Percentiles rank a stretch among this genome's conserved stretches.
These are phyloP conservation scores for Tubulanus polymorphus DNA, from an alignment of 2,888 invertebrate genomes.

Conservation along the genomic window DNA sequence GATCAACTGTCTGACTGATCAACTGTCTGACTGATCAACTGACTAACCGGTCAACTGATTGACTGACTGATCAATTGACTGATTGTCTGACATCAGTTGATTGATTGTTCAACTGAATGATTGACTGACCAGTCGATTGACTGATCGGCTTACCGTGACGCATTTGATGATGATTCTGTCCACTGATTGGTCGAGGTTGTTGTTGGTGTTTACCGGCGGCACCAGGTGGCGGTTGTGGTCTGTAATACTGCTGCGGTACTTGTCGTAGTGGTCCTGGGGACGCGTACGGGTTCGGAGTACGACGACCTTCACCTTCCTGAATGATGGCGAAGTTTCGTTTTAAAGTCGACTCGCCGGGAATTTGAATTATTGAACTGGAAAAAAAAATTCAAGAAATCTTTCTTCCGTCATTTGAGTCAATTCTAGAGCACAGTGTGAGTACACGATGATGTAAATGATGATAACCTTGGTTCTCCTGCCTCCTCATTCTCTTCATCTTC, in stretches of 20 bases:
- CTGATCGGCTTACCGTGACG: too few species aligned
- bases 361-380: constrained; percentile 76
- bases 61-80: too few species aligned
- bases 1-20: too few species aligned
- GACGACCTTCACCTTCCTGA: constrained; percentile 59
- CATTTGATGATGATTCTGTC: constrained; percentile 11
- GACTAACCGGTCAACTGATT: too few species aligned
- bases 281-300: constrained; percentile 23
- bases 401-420: not conserved
- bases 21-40: too few species aligned
- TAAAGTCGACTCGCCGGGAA: constrained; percentile 87
- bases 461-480: constrained; percentile 83
- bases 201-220: constrained; percentile 8
- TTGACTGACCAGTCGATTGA: too few species aligned
- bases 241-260: constrained; percentile 11
- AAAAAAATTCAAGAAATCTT: not conserved
- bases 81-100: too few species aligned
- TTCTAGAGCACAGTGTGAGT: too few species aligned
- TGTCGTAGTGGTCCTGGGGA: constrained; percentile 18
- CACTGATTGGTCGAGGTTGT: constrained; percentile 13
- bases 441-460: too few species aligned
- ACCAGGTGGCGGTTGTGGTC: constrained; percentile 20
- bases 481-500: constrained; percentile 87
- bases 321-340: constrained; percentile 97
- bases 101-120: too few species aligned